phyloP scores from a whole-genome alignment of 2,797 vertebrate species.

The Gymnocypris eckloni region DNA sequence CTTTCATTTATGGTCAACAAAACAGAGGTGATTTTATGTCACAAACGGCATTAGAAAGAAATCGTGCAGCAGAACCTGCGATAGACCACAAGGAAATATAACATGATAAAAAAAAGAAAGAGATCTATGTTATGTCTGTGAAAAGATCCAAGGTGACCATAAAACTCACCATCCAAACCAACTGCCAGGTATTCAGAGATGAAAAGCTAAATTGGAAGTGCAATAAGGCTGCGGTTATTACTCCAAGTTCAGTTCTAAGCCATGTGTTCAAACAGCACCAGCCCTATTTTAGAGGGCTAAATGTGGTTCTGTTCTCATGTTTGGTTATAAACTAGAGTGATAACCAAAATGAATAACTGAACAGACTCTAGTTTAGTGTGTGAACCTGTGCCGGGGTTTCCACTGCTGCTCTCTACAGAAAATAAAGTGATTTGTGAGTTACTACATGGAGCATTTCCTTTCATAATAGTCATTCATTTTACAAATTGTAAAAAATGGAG shows the following conservation, averaged over 20 bases:
- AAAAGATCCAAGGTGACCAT: slow-evolving; percentile 30
- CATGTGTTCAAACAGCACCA: slow-evolving; percentile 4
- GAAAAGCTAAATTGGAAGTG: slow-evolving; percentile 16
- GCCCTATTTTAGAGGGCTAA: slow-evolving; percentile 3
- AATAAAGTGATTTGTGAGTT: not conserved
- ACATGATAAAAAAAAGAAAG: not conserved
- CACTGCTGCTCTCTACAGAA: not conserved
- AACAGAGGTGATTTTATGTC: not conserved
- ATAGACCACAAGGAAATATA: not conserved
- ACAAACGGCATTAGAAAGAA: not conserved
- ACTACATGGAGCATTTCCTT: slow-evolving; percentile 9
- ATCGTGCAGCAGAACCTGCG: not conserved
- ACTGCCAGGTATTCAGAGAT: not conserved
- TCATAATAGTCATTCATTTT: not conserved
- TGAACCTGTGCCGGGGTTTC: not conserved
- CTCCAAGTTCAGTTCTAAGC: not conserved
- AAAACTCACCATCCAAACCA: not conserved
- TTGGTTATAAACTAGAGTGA: not conserved
- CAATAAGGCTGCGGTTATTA: not conserved
- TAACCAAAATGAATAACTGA: not conserved
- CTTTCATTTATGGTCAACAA: not conserved
- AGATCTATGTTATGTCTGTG: not conserved
- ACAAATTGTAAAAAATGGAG: not conserved
- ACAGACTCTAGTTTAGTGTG: not conserved
- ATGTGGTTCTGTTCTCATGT: not conserved